Evolutionary conservation across 1,140 invertebrate genomes (phyloP), one percentile per base, ranked within the genome.

Genomic region (Achatina immaculata): DNA sequence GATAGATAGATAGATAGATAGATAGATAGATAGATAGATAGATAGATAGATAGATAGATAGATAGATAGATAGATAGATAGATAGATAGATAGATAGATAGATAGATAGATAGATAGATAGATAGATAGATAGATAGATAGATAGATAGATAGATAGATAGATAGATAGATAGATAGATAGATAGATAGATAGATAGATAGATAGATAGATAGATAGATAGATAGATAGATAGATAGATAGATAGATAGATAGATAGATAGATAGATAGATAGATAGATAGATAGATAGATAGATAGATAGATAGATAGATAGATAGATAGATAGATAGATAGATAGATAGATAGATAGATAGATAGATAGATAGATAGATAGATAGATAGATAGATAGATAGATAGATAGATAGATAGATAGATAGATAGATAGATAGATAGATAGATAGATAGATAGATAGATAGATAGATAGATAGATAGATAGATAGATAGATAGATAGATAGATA

Each of bases 341-440:
- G 62, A 66, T 28, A 66, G 62, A 66, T 28, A 66, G 62, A 66
- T 28, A 66, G 62, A 66, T 28, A 66, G 62, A 66, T 28, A 66
- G 62, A 66, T 28, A 66, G 62, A 66, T 28, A 66, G 62, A 66
- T 28, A 66, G 62, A 66, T 28, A 66, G 62, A 66, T 28, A 66
- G 62, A 66, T 28, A 66, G 62, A 66, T 28, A 66, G 62, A 66
- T 28, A 66, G 62, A 66, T 28, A 66, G 62, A 66, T 28, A 66
- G 62, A 66, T 28, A 66, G 62, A 66, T 28, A 66, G 62, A 66
- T 28, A 66, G 62, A 66, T 9, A 66, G 62, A 66, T 28, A 66
- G 62, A 66, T 28, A 66, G 62, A 66, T 28, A 66, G 62, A 66
- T 9, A 66, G 62, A 66, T 28, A 66, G 62, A 66, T 28, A 66